Base-by-base conservation (phyloP, 1,140 invertebrate species). In the Apis florea region DNA sequence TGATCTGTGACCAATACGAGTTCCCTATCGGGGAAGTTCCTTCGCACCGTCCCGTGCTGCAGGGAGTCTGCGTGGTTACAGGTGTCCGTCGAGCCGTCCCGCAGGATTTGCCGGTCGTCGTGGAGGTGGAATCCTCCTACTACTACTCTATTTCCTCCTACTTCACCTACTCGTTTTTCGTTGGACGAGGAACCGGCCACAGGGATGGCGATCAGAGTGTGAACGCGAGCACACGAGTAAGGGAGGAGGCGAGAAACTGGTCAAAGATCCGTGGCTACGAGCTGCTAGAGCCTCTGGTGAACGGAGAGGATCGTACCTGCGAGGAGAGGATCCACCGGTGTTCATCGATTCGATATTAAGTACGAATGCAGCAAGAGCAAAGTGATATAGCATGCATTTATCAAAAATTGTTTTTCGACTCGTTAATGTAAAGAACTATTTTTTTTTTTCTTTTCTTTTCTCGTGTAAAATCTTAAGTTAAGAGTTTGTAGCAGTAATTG, bases 11-110 rank as follows among this genome's bases (percentile, higher is more conserved):
- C 54, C 72, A 64, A 76, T 64, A 81, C 51, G 24, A 51, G 61
- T 53, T n/a, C 75, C 61, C 82, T 79, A 83, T 86, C 84, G 84
- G 80, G 64, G 31, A 83, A 86, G 80, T 83, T 78, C 76, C 77
- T 83, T 83, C 72, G 67, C 84, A 64, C 61, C 72, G 84, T 87
- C 72, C 76, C 68, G 76, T 79, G 78, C 82, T 59, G 78, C 86
- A 81, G 86, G 85, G 86, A 87, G 86, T 87, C 85, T 87, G 86
- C 86, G 86, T 87, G 86, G 85, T 87, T 87, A 87, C 86, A 87
- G 86, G 86, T 87, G 86, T 87, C 86, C 78, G 86, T 87, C 78
- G 85, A 86, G 81, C 81, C 85, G 84, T 86, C 85, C 84, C 76
- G 84, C 85, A 86, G 85, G 85, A 86, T 86, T 83, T 86, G 81